Evolutionary conservation across 2,113 vertebrate species (phyloP).

Genomic region (Trachemys scripta): DNA sequence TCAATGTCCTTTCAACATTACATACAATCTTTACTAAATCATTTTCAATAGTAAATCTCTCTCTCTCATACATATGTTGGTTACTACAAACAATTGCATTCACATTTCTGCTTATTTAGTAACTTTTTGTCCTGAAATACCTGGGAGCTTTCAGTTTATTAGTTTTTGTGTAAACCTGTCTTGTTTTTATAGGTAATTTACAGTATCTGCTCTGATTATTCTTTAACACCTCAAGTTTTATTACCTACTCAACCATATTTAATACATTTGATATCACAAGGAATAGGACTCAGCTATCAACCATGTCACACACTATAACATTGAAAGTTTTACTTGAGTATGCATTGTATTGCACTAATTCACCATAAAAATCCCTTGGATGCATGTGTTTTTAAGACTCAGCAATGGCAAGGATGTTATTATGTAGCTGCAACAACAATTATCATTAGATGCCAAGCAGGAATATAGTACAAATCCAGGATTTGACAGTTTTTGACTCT

Average conservation of each 20-base stretch:
- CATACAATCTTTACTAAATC: conserved; percentile 43
- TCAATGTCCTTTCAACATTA: conserved; percentile 51
- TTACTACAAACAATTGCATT: not conserved
- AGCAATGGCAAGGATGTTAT: conserved; percentile 23
- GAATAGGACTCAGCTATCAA: conserved; percentile 27
- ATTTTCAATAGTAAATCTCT: not conserved
- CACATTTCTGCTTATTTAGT: conserved; percentile 10
- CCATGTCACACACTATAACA: not conserved
- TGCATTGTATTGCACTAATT: not conserved
- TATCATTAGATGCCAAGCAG: not conserved
- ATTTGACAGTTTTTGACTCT: not conserved
- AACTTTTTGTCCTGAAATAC: conserved; percentile 29
- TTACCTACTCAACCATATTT: not conserved
- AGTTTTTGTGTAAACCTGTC: conserved; percentile 7
- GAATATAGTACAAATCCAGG: not conserved
- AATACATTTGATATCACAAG: conserved; percentile 9
- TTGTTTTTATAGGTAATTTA: conserved; percentile 39
- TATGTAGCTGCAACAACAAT: not conserved
- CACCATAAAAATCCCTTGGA: not conserved
- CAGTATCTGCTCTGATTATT: conserved; percentile 40
- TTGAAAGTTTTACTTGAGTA: not conserved
- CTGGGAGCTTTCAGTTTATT: conserved; percentile 12
- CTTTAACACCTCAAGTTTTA: not conserved
- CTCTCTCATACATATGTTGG: not conserved
- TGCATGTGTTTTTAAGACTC: conserved; percentile 1